phyloP scores from a whole-genome alignment of 2,888 invertebrate genomes.

The Tipula vernalis region DNA sequence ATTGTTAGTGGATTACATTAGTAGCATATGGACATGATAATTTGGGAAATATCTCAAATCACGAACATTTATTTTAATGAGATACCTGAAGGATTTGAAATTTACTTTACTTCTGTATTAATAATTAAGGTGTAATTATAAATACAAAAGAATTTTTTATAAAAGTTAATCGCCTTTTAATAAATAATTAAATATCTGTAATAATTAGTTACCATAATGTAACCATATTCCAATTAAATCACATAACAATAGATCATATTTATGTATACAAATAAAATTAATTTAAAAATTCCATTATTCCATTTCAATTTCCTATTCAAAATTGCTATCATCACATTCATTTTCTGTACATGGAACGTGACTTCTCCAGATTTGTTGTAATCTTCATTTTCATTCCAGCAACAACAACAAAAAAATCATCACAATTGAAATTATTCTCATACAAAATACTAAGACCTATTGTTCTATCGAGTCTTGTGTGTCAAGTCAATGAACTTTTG shows the following conservation, averaged over 20 bases:
- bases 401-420: not conserved
- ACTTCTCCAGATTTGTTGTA: not conserved
- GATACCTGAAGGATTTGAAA: too few species aligned
- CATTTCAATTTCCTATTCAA: not conserved
- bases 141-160: too few species aligned
- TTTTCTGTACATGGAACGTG: not conserved
- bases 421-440: not conserved
- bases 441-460: not conserved
- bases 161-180: too few species aligned
- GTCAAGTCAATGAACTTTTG: not conserved
- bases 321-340: not conserved
- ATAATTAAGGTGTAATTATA: too few species aligned
- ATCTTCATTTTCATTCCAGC: not conserved
- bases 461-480: not conserved
- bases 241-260: not conserved
- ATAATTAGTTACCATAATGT: too few species aligned
- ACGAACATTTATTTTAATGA: too few species aligned
- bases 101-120: too few species aligned
- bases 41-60: too few species aligned
- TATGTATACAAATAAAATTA: not conserved
- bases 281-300: not conserved
- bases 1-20: too few species aligned
- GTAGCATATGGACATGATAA: too few species aligned
- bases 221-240: not conserved
- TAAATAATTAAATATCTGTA: too few species aligned